Conservation (phyloP, 2,113 vertebrate species). For the Lipophrys pholis region DNA sequence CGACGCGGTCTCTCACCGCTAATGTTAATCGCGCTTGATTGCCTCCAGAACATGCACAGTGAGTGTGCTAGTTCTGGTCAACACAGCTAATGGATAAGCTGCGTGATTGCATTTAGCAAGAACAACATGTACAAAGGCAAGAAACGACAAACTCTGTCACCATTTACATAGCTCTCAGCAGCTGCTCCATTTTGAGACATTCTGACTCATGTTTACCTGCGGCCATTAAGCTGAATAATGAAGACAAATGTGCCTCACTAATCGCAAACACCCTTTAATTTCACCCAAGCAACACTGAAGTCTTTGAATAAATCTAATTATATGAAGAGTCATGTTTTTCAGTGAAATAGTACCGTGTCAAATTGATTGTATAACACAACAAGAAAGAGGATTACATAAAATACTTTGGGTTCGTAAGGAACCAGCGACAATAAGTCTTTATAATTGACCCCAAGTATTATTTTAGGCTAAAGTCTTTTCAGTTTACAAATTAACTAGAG, state of each 20-base stretch:
- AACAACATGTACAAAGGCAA: not conserved
- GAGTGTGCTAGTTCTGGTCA: not conserved
- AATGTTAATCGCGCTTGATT: not conserved
- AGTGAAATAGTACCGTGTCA: not conserved
- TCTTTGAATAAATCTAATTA: not conserved
- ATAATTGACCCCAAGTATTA: not conserved
- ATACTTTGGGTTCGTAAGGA: not conserved
- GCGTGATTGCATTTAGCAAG: conserved; percentile 10
- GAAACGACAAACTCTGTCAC: conserved; percentile 17
- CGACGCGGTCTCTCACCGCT: not conserved
- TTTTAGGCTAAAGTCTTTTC: not conserved
- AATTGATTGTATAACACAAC: not conserved
- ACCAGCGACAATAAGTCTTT: not conserved
- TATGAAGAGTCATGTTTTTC: not conserved
- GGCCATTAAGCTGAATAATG: too few relatives aligned
- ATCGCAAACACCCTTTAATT: too few relatives aligned
- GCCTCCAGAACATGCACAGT: not conserved
- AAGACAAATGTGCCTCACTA: too few relatives aligned
- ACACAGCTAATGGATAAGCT: not conserved
- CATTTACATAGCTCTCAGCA: not conserved
- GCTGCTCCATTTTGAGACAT: not conserved
- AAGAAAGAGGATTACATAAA: not conserved
- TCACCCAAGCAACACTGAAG: not conserved
- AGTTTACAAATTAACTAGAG: too few relatives aligned
- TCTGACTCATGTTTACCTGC: too few relatives aligned